phyloP scores from a whole-genome alignment of 2,797 vertebrate species.

The Sebastes trivittatus region DNA sequence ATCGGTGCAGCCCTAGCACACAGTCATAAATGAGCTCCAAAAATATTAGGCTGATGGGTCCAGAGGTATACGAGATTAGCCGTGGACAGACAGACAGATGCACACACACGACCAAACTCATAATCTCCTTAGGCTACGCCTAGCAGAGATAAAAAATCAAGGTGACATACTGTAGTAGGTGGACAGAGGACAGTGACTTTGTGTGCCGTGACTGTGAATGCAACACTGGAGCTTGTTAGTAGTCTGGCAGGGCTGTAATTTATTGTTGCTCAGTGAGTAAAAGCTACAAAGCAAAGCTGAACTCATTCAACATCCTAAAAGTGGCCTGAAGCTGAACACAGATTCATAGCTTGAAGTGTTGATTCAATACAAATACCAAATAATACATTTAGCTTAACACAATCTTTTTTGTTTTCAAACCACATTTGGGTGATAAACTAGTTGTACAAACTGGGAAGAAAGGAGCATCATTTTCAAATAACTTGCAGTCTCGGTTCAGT shows the following conservation, averaged over 20 bases:
- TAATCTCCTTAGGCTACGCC: not conserved
- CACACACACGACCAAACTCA: not conserved
- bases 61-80: not conserved
- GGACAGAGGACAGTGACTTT: constrained; percentile 3
- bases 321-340: not conserved
- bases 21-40: not conserved
- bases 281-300: not conserved
- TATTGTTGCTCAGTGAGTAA: constrained; percentile 28
- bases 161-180: constrained; percentile 2
- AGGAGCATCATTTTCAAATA: constrained; percentile 20
- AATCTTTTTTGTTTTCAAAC: not conserved
- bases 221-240: constrained; percentile 19
- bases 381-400: not conserved
- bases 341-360: not conserved
- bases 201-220: not conserved
- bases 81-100: not conserved
- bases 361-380: constrained; percentile 10
- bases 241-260: constrained; percentile 13
- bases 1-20: not conserved
- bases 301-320: not conserved
- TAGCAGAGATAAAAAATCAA: not conserved
- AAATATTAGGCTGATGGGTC: not conserved
- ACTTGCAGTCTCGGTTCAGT: constrained; percentile 11
- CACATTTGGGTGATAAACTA: constrained; percentile 18
- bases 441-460: not conserved